phyloP scores from a whole-genome alignment of 2,113 vertebrate genomes.

The Dasyurus viverrinus region DNA sequence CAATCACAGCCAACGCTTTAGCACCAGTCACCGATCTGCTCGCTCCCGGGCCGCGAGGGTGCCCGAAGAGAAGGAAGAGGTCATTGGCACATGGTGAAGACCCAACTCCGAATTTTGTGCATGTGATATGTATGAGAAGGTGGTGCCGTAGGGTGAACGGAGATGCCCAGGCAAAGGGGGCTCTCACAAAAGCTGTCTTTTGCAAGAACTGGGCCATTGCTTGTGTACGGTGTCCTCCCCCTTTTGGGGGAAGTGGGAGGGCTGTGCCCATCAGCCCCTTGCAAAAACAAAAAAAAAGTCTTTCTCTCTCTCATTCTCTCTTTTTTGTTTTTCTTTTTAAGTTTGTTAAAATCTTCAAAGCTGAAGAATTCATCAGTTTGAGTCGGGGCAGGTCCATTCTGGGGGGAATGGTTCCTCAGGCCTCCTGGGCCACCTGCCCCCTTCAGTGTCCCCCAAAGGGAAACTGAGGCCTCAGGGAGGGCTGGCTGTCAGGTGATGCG shows the following conservation, averaged over 20 bases:
- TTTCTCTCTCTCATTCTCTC: slow-evolving; percentile 9
- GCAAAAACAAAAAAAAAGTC: slow-evolving; percentile 41
- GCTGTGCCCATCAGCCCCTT: slow-evolving; percentile 52
- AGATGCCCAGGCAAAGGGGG: slow-evolving; percentile 57
- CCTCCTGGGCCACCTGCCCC: slow-evolving; percentile 9
- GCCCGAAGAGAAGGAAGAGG: slow-evolving; percentile 76
- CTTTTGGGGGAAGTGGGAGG: slow-evolving; percentile 69
- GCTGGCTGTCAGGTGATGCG: background rate
- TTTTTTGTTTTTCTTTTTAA: slow-evolving; percentile 7
- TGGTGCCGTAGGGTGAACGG: slow-evolving; percentile 73
- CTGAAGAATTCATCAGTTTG: slow-evolving; percentile 48
- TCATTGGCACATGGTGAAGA: slow-evolving; percentile 78
- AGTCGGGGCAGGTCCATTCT: slow-evolving; percentile 9
- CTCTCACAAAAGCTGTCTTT: slow-evolving; percentile 74
- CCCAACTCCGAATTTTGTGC: slow-evolving; percentile 63
- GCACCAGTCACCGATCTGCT: slow-evolving; percentile 79
- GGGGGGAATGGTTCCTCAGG: slow-evolving; percentile 68
- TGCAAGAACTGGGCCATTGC: slow-evolving; percentile 15
- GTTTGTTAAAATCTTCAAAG: slow-evolving; percentile 61
- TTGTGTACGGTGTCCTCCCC: background rate
- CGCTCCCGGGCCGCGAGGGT: slow-evolving; percentile 76
- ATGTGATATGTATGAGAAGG: slow-evolving; percentile 71
- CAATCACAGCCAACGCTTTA: slow-evolving; percentile 72
- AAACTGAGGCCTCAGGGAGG: background rate
- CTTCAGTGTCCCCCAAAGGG: slow-evolving; percentile 65